Evolutionary conservation across 1,140 invertebrate species (phyloP), one percentile per base, ranked within the genome.

Genomic region (Diploscapter pachys): DNA sequence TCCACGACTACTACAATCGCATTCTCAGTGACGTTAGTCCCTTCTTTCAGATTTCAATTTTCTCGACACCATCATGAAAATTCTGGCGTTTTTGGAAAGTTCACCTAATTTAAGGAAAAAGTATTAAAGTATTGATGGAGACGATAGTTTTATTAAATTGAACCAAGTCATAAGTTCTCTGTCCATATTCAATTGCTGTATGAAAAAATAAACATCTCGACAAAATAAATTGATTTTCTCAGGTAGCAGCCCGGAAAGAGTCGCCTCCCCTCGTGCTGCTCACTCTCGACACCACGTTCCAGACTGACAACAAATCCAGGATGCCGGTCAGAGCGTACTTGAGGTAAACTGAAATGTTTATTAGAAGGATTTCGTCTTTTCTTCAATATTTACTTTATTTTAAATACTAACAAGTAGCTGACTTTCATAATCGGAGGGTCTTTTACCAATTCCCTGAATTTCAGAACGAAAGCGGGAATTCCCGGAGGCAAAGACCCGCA

Each of bases 241-340:
- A 68, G 66, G 53, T 67, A 3, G 68, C 63, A 31, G 73, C 73
- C 51, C 73, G 73, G 62, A 65, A 73, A 71, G 73, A 85, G 71
- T 71, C 57, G 50, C 80, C 66, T n/a, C 81, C 80, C 4, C 70
- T 83, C 31, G 73, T 83, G 63, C 71, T 84, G 6, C 74, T 84
- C 52, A 84, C 82, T 5, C 69, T 84, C 65, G 82, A 84, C 71
- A 73, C 80, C 2, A 82, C 80, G 8, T 85, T 84, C 72, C 68
- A 69, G n/a, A 56, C 78, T 9, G 65, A 68, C 31, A 76, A 69
- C 51, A 67, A 80, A 5, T 64, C 72, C n/a, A 79, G 81, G 48
- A 72, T 83, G 61, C 81, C 80, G 52, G 74, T 83, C 68, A 61
- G 79, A 4, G 82, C 82, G 5, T 83, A 80, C 71, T 64, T 80